phyloP scores from a whole-genome alignment of 1,140 invertebrate species.

The Pseudomyrmex gracilis region DNA sequence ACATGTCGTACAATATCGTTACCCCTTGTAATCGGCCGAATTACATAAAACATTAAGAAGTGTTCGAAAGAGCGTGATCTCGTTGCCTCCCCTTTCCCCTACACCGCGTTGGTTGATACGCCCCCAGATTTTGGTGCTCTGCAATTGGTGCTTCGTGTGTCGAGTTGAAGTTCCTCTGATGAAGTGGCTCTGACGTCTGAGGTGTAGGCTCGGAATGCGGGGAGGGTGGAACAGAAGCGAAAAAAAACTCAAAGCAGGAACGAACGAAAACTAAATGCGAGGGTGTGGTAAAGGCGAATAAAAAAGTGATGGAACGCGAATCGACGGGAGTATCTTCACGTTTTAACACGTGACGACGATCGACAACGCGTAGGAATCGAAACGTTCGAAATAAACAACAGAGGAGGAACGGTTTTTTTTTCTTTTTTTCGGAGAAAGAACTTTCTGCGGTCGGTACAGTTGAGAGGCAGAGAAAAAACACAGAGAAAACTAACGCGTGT shows the following conservation, averaged over 20 bases:
- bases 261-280: slow-evolving; percentile 17
- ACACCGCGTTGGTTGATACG: no score
- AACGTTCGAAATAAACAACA: not conserved
- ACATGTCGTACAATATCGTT: not conserved
- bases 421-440: no score
- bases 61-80: not conserved
- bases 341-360: not conserved
- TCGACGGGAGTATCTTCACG: slow-evolving; percentile 18
- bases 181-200: slow-evolving; percentile 65
- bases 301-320: not conserved
- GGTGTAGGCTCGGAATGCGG: slow-evolving; percentile 61
- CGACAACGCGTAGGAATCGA: not conserved
- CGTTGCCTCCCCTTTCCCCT: no score
- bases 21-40: not conserved
- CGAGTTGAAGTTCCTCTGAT: slow-evolving; percentile 53
- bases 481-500: slow-evolving; percentile 45
- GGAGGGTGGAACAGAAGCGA: slow-evolving; percentile 58
- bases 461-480: slow-evolving; percentile 62
- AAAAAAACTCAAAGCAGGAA: slow-evolving; percentile 46
- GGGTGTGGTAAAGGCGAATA: slow-evolving; percentile 19
- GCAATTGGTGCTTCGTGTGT: slow-evolving; percentile 52
- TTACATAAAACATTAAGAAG: not conserved
- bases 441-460: slow-evolving; percentile 13
- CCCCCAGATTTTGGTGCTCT: slow-evolving; percentile 25
- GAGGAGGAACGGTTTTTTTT: not conserved